Evolutionary conservation across 2,113 vertebrate species (phyloP).

Genomic region (Hystrix brachyura): DNA sequence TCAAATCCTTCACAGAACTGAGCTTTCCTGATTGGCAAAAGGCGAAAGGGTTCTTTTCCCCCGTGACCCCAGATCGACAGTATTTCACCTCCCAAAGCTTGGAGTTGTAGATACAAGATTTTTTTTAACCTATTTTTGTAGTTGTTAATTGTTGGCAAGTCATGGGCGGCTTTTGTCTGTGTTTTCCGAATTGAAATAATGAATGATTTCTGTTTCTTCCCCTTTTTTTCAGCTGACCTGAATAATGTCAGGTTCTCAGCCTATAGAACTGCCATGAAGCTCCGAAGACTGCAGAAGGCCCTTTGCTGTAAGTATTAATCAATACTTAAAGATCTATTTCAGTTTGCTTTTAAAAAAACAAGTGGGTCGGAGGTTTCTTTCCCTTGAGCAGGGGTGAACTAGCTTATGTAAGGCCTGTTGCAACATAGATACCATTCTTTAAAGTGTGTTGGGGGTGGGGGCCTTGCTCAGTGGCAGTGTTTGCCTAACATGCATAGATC

Average conservation of each 20-base stretch:
- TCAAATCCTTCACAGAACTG: not conserved
- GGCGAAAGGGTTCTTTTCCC: not conserved
- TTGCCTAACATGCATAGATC: not conserved
- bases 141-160: conserved; percentile 14
- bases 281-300: conserved; percentile 98
- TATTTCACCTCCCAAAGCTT: conserved; percentile 50
- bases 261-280: conserved; percentile 99
- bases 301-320: conserved; percentile 95
- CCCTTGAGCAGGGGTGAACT: not conserved
- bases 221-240: conserved; percentile 92
- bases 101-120: not conserved
- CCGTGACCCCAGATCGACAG: not conserved
- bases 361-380: not conserved
- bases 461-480: not conserved
- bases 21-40: conserved; percentile 2
- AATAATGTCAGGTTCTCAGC: conserved; percentile 99
- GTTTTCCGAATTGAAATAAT: conserved; percentile 75
- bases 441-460: not conserved
- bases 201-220: conserved; percentile 53
- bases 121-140: conserved; percentile 14
- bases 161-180: conserved; percentile 15
- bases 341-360: conserved; percentile 44
- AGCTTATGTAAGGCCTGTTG: not conserved
- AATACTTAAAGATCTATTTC: not conserved
- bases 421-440: conserved; percentile 37